Base-by-base conservation (phyloP, 2,113 vertebrate species). In the Anolis carolinensis region DNA sequence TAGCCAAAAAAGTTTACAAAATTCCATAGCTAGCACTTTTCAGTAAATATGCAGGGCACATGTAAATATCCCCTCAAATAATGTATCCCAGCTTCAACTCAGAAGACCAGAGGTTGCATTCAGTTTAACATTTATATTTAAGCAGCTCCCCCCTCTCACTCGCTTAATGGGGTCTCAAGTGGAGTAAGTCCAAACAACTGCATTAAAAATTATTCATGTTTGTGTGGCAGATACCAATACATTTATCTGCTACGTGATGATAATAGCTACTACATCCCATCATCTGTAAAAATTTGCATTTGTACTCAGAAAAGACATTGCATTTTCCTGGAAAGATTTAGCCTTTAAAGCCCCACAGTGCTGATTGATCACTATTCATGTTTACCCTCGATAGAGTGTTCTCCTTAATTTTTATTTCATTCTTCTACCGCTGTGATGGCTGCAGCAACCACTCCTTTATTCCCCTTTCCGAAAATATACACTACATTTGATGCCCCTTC, bases 361-460 rank as follows among this genome's bases (percentile, higher is more conserved):
- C 18, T 88, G 36, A 72, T 7, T n/a, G 68, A 2, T 86, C 81
- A 84, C 67, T 18, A 1, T 76, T 89, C 72, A 18, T 36, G 72
- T 85, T 36, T 62, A 71, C 52, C 67, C 86, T 62, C 80, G 20
- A 83, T 52, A 88, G 83, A 88, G 25, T 32, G 0, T 36, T 83
- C 79, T 48, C 0, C 0, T 82, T 80, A 62, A 25, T 83, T 52
- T 4, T 71, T 86, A 1, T 63, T 89, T 23, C 71, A 18, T 72
- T 87, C 8, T 86, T 91, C 55, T 83, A 34, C 18, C 34, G 0
- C 55, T 78, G 7, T 55, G 52, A 65, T n/a, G 16, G 25, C 50
- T 63, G 3, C n/a, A 80, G 0, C 23, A 14, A 44, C 87, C 70
- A 70, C 9, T 18, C 90, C 68, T 73, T 62, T 74, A 79, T 90